Evolutionary conservation across 2,113 vertebrate species (phyloP).

Genomic region (Gobiocypris rarus): DNA sequence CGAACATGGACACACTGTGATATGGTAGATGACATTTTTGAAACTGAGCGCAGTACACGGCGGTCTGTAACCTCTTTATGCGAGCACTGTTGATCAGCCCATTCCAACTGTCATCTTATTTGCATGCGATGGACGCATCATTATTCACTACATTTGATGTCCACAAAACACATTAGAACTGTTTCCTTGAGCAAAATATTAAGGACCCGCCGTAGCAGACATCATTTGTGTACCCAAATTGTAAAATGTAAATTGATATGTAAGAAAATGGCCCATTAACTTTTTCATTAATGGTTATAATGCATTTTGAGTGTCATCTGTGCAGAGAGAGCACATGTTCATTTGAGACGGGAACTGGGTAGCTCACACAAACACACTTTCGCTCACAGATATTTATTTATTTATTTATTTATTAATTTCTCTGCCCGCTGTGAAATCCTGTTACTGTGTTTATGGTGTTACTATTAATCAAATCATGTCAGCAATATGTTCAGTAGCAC

Average conservation of each 20-base stretch:
- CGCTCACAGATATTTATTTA: conserved; percentile 40
- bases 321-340: conserved; percentile 76
- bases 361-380: conserved; percentile 39
- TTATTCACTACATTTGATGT: conserved; percentile 99
- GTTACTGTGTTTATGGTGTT: conserved; percentile 31
- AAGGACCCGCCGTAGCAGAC: conserved; percentile 89
- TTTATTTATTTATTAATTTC: conserved; percentile 29
- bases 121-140: conserved; percentile 94
- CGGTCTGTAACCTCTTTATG: conserved; percentile 81
- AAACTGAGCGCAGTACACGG: conserved; percentile 61
- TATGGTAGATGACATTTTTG: conserved; percentile 38
- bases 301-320: conserved; percentile 90
- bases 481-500: conserved; percentile 22
- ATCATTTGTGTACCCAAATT: conserved; percentile 97
- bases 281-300: conserved; percentile 99
- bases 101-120: conserved; percentile 88
- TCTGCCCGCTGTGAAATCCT: conserved; percentile 42
- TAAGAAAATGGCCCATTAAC: conserved; percentile 99
- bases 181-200: conserved; percentile 93
- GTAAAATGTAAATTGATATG: conserved; percentile 99
- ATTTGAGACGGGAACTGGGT: conserved; percentile 54
- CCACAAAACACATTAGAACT: conserved; percentile 99
- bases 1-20: background rate
- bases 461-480: conserved; percentile 41
- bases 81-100: conserved; percentile 91